Conservation (phyloP, 2,888 invertebrate genomes). For the Trichopria drosophilae region DNA sequence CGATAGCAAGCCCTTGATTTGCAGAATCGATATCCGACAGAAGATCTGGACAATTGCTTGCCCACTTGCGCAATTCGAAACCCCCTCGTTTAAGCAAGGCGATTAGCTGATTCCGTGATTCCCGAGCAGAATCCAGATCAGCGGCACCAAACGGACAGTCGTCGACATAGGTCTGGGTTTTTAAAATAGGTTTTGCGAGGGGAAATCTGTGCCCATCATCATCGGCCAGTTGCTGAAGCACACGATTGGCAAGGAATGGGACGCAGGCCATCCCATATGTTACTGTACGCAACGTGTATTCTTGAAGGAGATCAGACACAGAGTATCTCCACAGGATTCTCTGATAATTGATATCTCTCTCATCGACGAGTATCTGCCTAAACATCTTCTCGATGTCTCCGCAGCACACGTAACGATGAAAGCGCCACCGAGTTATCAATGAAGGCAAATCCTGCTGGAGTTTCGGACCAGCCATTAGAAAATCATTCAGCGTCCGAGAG, state of each 20-base stretch:
- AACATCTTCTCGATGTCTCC: constrained; percentile 23
- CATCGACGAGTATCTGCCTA: constrained; percentile 4
- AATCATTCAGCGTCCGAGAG: constrained; percentile 2
- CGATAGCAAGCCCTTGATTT: constrained; percentile 20
- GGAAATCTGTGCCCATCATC: constrained; percentile 22
- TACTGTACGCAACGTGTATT: constrained; percentile 5
- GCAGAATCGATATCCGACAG: constrained; percentile 2
- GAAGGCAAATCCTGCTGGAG: constrained; percentile 9
- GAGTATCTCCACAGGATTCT: constrained; percentile 4
- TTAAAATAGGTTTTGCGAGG: constrained; percentile 7
- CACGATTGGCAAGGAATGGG: constrained; percentile 33
- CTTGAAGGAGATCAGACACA: background rate
- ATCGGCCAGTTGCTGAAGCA: constrained; percentile 29
- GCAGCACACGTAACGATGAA: background rate
- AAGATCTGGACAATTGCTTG: constrained; percentile 14
- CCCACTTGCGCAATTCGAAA: constrained; percentile 29
- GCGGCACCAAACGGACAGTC: constrained; percentile 21
- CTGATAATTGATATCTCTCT: background rate
- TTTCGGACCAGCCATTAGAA: constrained; percentile 9
- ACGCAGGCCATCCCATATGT: constrained; percentile 35
- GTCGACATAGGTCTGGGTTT: constrained; percentile 14
- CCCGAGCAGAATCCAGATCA: background rate
- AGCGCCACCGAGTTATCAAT: constrained; percentile 9
- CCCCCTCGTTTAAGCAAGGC: background rate
- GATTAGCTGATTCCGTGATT: constrained; percentile 10